Percentiles rank a stretch among this genome's conserved stretches.
Evolutionary conservation across 2,797 vertebrate species (phyloP).

Genomic region (Psittacula echo): DNA sequence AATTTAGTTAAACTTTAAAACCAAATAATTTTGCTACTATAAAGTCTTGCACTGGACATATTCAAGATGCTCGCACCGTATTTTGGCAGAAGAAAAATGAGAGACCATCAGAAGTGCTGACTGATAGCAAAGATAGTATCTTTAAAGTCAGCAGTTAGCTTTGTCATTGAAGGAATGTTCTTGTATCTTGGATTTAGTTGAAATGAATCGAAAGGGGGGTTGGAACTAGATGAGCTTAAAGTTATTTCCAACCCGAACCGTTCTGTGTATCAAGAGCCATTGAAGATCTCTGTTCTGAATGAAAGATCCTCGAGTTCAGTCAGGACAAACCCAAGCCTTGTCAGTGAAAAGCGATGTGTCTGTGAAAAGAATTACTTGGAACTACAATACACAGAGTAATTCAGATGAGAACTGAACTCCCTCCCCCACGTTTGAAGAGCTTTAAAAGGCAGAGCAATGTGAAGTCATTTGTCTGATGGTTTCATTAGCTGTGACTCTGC

Average conservation of each 20-base stretch:
- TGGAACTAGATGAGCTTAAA: not conserved
- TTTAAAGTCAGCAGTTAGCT: conserved; percentile 67
- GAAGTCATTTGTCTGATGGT: conserved; percentile 60
- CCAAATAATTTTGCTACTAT: conserved; percentile 82
- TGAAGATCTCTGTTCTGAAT: conserved; percentile 38
- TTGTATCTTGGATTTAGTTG: conserved; percentile 67
- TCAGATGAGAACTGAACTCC: conserved; percentile 59
- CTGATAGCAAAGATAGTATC: conserved; percentile 63
- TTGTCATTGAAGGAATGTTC: conserved; percentile 38
- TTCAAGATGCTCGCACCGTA: conserved; percentile 64
- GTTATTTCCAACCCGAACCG: not conserved
- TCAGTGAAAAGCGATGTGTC: conserved; percentile 48
- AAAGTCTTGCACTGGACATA: conserved; percentile 82
- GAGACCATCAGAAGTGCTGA: conserved; percentile 50
- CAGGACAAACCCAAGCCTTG: conserved; percentile 44
- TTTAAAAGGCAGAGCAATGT: conserved; percentile 76
- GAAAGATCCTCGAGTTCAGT: conserved; percentile 44
- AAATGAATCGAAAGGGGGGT: not conserved
- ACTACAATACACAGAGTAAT: conserved; percentile 31
- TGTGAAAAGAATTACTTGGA: conserved; percentile 63
- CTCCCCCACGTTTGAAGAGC: conserved; percentile 69
- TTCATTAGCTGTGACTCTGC: conserved; percentile 69
- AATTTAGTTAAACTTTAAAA: conserved; percentile 76
- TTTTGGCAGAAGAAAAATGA: conserved; percentile 57
- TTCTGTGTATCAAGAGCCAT: conserved; percentile 26